Evolutionary conservation across 2,113 vertebrate genomes (phyloP).

Genomic region (Phrynocephalus versicolor): DNA sequence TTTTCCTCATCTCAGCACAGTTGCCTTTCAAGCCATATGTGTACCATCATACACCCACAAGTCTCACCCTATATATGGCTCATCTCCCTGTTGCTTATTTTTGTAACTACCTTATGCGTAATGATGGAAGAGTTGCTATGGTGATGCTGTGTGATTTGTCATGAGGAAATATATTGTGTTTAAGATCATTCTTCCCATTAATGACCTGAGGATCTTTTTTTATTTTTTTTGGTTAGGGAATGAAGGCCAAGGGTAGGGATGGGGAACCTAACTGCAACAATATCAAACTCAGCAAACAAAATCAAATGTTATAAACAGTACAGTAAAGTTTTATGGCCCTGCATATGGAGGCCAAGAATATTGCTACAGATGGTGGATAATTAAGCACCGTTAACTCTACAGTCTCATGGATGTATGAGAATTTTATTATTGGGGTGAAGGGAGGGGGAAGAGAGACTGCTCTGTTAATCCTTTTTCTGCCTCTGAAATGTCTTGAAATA

Average conservation of each 20-base stretch:
- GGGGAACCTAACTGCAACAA: constrained; percentile 47
- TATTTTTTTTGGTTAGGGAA: background rate
- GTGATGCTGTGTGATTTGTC: constrained; percentile 75
- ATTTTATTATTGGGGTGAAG: background rate
- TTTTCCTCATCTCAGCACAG: constrained; percentile 56
- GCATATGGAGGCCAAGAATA: background rate
- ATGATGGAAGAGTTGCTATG: constrained; percentile 75
- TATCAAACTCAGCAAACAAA: constrained; percentile 44
- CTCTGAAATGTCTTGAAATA: background rate
- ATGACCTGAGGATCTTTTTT: constrained; percentile 57
- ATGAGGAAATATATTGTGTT: constrained; percentile 73
- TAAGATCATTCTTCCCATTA: constrained; percentile 64
- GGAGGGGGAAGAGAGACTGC: too few species aligned
- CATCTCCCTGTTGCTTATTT: constrained; percentile 60
- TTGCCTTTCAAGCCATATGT: constrained; percentile 50
- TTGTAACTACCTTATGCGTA: constrained; percentile 65
- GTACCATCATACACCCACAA: constrained; percentile 57
- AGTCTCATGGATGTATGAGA: background rate
- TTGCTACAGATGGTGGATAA: background rate
- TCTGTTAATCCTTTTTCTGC: constrained; percentile 14
- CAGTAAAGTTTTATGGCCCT: constrained; percentile 18
- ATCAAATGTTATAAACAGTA: constrained; percentile 32
- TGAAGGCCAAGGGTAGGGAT: constrained; percentile 34
- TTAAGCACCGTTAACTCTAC: background rate
- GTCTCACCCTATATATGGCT: constrained; percentile 47